Conservation (phyloP, 2,888 invertebrate genomes). For the Hoplodrina ambigua region DNA sequence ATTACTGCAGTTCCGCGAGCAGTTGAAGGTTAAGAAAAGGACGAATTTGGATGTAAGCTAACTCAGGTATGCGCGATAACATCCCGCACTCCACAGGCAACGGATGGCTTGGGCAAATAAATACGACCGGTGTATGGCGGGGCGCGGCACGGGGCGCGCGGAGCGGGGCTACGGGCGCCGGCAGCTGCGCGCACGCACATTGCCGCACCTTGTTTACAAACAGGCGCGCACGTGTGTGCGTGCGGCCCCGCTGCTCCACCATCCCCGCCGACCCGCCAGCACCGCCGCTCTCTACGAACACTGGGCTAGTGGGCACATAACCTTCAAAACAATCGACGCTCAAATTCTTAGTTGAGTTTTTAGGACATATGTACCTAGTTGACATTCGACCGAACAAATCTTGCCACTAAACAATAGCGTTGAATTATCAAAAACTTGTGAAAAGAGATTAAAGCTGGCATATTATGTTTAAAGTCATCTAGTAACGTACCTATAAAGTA, state of each 20-base stretch:
- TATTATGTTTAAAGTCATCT: too few relatives aligned
- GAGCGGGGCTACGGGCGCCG: conserved; percentile 38
- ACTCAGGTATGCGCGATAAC: conserved; percentile 51
- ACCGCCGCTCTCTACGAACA: too few relatives aligned
- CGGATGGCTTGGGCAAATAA: conserved; percentile 28
- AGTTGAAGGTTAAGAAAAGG: conserved; percentile 14
- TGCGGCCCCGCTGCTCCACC: conserved; percentile 13
- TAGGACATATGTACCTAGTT: neutral
- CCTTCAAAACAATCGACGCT: conserved; percentile 6
- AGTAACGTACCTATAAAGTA: too few relatives aligned
- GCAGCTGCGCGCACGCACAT: conserved; percentile 79
- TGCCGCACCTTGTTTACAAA: conserved; percentile 66
- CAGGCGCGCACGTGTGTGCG: conserved; percentile 53
- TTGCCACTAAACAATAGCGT: neutral
- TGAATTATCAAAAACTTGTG: neutral
- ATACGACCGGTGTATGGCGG: neutral
- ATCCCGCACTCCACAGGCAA: conserved; percentile 25
- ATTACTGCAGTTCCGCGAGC: conserved; percentile 18
- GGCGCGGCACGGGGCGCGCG: conserved; percentile 14
- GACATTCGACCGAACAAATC: neutral
- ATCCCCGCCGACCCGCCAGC: neutral
- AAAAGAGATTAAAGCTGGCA: neutral
- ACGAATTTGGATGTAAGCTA: conserved; percentile 23
- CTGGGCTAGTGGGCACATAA: neutral
- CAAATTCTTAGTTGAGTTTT: neutral